Conservation (phyloP, 2,888 invertebrate genomes). For the Cryptocephalus moraei region DNA sequence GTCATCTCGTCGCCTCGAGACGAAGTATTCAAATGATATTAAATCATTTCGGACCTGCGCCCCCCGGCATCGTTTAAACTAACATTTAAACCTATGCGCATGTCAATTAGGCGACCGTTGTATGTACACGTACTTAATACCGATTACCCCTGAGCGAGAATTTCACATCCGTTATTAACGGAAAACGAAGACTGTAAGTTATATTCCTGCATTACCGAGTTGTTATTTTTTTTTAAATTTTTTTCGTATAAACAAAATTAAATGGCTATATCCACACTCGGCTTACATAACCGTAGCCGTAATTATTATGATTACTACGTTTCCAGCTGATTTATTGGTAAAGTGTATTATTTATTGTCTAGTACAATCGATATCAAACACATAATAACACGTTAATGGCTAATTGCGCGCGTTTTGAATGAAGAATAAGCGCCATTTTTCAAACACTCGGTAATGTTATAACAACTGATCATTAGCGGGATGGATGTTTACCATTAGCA, state of each 20-base stretch:
- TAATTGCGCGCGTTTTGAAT: not conserved
- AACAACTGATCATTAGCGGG: too few relatives aligned
- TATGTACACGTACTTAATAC: not conserved
- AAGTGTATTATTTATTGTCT: not conserved
- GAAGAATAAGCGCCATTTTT: too few relatives aligned
- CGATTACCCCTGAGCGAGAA: not conserved
- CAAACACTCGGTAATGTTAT: too few relatives aligned
- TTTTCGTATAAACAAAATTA: not conserved
- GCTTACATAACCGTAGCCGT: not conserved
- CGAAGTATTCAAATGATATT: too few relatives aligned
- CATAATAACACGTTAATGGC: conserved; percentile 1
- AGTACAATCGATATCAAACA: conserved; percentile 1
- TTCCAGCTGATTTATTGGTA: not conserved
- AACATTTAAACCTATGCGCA: not conserved
- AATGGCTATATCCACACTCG: not conserved
- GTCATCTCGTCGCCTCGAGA: too few relatives aligned
- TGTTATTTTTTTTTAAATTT: not conserved
- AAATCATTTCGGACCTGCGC: too few relatives aligned
- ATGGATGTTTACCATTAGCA: too few relatives aligned
- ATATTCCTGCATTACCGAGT: not conserved
- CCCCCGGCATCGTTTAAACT: too few relatives aligned
- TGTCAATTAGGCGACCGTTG: not conserved
- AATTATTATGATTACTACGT: conserved; percentile 1
- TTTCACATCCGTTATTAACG: conserved; percentile 1
- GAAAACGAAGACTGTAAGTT: not conserved